Conservation (phyloP, 2,113 vertebrate genomes). For the Puma concolor region DNA sequence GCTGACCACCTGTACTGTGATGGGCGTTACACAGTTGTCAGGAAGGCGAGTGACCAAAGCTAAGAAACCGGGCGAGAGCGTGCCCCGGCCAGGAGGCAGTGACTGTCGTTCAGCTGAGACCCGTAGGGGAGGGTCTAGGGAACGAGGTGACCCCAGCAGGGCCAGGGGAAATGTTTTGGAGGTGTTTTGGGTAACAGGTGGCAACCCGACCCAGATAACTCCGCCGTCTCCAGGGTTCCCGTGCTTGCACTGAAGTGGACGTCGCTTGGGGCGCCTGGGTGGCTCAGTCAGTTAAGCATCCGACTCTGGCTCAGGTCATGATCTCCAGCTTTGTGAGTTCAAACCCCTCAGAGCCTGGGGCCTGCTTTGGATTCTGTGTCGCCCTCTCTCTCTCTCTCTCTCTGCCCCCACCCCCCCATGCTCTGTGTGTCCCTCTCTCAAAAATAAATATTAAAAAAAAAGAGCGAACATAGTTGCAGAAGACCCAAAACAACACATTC, state of each 20-base stretch:
- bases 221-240: not conserved
- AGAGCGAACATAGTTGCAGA: not conserved
- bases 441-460: too few relatives aligned
- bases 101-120: not conserved
- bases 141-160: not conserved
- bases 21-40: not conserved
- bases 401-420: too few relatives aligned
- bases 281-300: too few relatives aligned
- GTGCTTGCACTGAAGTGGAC: not conserved
- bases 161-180: not conserved
- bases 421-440: too few relatives aligned
- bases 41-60: not conserved
- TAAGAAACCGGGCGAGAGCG: not conserved
- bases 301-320: too few relatives aligned
- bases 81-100: not conserved
- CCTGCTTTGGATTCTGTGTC: too few relatives aligned
- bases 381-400: too few relatives aligned
- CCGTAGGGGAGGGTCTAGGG: not conserved
- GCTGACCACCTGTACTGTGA: not conserved
- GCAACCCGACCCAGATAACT: not conserved
- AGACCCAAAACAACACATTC: not conserved
- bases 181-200: not conserved
- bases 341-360: too few relatives aligned
- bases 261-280: not conserved
- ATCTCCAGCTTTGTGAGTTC: too few relatives aligned